Percentiles rank a stretch among this genome's conserved stretches.
Conservation (phyloP, 2,113 vertebrate genomes). For the Coturnix japonica region DNA sequence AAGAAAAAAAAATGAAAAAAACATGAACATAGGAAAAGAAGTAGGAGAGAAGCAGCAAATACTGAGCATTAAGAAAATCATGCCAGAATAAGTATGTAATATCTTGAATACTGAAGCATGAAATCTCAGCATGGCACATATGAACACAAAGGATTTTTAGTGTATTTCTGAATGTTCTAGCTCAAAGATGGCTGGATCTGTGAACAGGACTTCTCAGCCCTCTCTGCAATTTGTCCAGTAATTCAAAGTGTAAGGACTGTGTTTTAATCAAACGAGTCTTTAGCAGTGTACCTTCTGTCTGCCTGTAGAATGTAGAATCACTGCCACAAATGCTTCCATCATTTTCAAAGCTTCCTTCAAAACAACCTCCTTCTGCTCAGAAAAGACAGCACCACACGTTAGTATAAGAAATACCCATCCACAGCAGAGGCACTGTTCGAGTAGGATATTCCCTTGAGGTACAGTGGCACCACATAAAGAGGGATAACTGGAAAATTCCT, state of each 20-base stretch:
- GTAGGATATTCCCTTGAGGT: background rate
- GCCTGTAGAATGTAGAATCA: constrained; percentile 91
- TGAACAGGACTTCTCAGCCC: background rate
- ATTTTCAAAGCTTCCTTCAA: constrained; percentile 90
- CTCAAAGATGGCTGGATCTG: background rate
- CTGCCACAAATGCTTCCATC: constrained; percentile 93
- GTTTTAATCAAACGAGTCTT: background rate
- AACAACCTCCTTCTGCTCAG: constrained; percentile 83
- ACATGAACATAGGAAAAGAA: background rate
- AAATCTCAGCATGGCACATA: background rate
- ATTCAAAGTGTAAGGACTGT: background rate
- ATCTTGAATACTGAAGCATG: background rate
- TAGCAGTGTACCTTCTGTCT: constrained; percentile 88
- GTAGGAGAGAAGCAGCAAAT: background rate
- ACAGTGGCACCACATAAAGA: background rate
- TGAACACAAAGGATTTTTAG: background rate
- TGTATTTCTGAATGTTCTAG: background rate
- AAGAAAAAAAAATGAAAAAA: background rate
- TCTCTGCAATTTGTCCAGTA: background rate
- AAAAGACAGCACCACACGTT: background rate
- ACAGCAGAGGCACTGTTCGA: background rate
- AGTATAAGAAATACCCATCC: background rate
- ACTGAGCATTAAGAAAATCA: background rate
- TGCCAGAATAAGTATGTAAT: background rate
- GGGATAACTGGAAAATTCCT: background rate